A percentile compares a stretch with the other conserved stretches of the same genome.
phyloP scores from a whole-genome alignment of 2,113 vertebrate genomes.

The Phyllopteryx taeniolatus region DNA sequence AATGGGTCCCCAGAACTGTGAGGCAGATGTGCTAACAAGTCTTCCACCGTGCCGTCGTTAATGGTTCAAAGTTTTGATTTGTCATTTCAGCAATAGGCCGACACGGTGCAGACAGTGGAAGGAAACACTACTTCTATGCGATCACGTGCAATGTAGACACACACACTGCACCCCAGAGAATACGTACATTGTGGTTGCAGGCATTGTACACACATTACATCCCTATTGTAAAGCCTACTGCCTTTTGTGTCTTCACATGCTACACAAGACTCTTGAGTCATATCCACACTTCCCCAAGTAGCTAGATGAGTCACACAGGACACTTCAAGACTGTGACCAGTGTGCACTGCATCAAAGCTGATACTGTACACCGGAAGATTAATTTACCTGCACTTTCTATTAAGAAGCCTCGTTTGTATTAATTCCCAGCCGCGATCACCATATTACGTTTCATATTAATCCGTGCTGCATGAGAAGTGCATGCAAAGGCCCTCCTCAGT shows the following conservation, averaged over 20 bases:
- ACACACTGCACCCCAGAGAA: neutral
- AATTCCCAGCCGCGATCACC: constrained; percentile 47
- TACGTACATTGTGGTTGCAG: neutral
- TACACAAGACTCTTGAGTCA: constrained; percentile 30
- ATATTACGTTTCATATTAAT: constrained; percentile 48
- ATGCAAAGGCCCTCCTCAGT: constrained; percentile 11
- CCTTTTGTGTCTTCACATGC: constrained; percentile 5
- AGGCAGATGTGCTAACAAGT: too few relatives aligned
- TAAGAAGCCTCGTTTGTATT: constrained; percentile 29
- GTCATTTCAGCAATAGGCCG: neutral
- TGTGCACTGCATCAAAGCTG: constrained; percentile 16
- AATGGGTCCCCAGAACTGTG: too few relatives aligned
- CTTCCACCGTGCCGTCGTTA: too few relatives aligned
- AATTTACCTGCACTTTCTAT: constrained; percentile 46
- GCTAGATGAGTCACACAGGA: constrained; percentile 34
- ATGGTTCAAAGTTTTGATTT: neutral
- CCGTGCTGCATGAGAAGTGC: constrained; percentile 28
- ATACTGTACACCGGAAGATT: constrained; percentile 29
- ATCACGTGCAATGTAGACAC: neutral
- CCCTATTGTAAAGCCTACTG: neutral
- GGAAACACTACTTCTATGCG: neutral
- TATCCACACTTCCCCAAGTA: constrained; percentile 27
- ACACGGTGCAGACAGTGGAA: neutral
- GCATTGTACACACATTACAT: neutral
- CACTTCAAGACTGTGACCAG: constrained; percentile 40